A percentile compares a stretch with the other conserved stretches of the same genome.
Evolutionary conservation across 2,888 invertebrate genomes (phyloP).

Genomic region (Leptinotarsa peninsularis): DNA sequence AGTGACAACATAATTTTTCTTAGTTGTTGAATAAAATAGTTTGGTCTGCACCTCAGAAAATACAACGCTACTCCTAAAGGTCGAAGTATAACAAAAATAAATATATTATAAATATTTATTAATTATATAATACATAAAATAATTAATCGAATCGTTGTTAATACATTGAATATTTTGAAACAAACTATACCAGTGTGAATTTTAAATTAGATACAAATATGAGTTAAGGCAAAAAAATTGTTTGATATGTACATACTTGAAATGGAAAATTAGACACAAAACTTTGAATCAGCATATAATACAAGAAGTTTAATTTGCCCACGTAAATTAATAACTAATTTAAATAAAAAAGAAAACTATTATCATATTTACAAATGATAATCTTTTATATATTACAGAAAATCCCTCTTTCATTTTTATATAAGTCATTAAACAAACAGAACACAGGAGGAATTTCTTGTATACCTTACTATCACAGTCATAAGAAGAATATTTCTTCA

Average conservation of each 20-base stretch:
- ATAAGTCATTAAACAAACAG: background rate
- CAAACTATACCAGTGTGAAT: background rate
- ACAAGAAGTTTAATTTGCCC: too few relatives aligned
- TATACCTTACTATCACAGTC: slow-evolving; percentile 10
- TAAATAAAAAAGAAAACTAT: background rate
- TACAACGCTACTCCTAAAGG: too few relatives aligned
- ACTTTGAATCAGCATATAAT: too few relatives aligned
- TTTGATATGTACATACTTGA: too few relatives aligned
- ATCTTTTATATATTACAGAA: background rate
- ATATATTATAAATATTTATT: slow-evolving; percentile 1
- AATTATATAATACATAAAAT: background rate
- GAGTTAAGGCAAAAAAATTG: too few relatives aligned
- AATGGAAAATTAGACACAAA: too few relatives aligned
- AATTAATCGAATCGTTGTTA: background rate
- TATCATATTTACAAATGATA: too few relatives aligned
- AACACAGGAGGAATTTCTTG: background rate
- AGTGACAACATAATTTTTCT: too few relatives aligned
- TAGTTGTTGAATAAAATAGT: too few relatives aligned
- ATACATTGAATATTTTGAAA: background rate
- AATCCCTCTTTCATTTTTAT: background rate
- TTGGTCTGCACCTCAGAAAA: too few relatives aligned
- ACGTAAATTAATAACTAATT: background rate
- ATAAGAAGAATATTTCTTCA: slow-evolving; percentile 6
- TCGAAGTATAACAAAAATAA: background rate
- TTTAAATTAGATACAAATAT: background rate